Evolutionary conservation across 1,140 invertebrate genomes (phyloP).

Genomic region (Charaxes varanes): DNA sequence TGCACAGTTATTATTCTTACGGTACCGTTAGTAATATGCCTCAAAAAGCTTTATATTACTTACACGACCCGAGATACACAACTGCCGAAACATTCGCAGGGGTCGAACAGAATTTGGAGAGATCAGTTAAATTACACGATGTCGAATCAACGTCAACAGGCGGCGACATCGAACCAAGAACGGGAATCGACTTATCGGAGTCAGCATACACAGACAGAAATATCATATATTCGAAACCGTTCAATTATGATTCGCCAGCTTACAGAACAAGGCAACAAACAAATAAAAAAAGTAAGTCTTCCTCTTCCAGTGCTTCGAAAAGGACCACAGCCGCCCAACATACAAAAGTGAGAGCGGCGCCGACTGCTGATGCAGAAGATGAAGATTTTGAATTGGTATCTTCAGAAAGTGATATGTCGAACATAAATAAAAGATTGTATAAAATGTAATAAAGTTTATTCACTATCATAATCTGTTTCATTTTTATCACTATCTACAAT

Average conservation of each 20-base stretch:
- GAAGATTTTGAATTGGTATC: too few species aligned
- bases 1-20: constrained; percentile 1
- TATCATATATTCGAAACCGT: not conserved
- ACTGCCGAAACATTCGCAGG: not conserved
- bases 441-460: too few species aligned
- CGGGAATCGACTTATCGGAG: not conserved
- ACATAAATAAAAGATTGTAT: too few species aligned
- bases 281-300: not conserved
- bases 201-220: not conserved
- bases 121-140: not conserved
- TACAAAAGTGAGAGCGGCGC: too few species aligned
- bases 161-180: not conserved
- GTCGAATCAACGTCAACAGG: not conserved
- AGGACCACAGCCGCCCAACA: too few species aligned
- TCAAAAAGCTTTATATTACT: constrained; percentile 4
- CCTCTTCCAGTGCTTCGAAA: too few species aligned
- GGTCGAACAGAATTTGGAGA: not conserved
- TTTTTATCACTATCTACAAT: too few species aligned
- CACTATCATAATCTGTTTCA: too few species aligned
- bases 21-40: constrained; percentile 3
- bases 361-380: too few species aligned
- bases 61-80: not conserved
- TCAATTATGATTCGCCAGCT: constrained; percentile 1
- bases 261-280: not conserved
- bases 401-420: too few species aligned